Conservation (phyloP, 2,113 vertebrate species). For the Cairina moschata region DNA sequence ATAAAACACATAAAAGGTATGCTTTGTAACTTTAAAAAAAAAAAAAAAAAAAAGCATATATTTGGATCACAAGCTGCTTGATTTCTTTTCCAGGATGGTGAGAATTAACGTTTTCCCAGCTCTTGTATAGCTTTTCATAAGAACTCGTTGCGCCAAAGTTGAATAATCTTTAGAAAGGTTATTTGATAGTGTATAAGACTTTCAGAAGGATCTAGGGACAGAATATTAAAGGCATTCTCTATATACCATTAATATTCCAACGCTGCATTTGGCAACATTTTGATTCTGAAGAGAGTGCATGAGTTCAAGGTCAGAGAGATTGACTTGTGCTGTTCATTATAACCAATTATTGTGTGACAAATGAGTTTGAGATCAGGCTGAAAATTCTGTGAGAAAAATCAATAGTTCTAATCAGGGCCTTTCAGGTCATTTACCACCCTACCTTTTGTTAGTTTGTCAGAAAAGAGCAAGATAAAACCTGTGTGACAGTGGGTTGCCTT, state of each 20-base stretch:
- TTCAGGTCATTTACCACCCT: constrained; percentile 81
- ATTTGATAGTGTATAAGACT: constrained; percentile 44
- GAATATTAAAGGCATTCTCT: constrained; percentile 71
- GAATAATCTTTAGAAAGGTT: constrained; percentile 53
- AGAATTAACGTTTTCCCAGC: background rate
- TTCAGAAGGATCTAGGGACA: constrained; percentile 46
- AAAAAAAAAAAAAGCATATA: background rate
- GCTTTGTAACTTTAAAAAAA: background rate
- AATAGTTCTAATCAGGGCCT: constrained; percentile 87
- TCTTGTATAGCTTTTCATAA: background rate
- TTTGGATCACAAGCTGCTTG: background rate
- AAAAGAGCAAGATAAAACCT: constrained; percentile 82
- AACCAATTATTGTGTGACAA: constrained; percentile 87
- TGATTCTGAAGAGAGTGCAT: constrained; percentile 79
- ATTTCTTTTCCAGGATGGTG: background rate
- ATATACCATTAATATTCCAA: constrained; percentile 80
- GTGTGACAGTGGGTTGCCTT: constrained; percentile 69
- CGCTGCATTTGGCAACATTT: constrained; percentile 76
- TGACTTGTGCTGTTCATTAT: constrained; percentile 85
- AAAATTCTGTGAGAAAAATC: constrained; percentile 89
- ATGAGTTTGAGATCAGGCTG: constrained; percentile 84
- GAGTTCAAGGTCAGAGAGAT: constrained; percentile 88
- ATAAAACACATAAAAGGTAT: background rate
- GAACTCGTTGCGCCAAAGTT: background rate
- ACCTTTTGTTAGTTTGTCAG: constrained; percentile 86